Conservation (phyloP, 2,888 invertebrate genomes). For the Ditula angustiorana region DNA sequence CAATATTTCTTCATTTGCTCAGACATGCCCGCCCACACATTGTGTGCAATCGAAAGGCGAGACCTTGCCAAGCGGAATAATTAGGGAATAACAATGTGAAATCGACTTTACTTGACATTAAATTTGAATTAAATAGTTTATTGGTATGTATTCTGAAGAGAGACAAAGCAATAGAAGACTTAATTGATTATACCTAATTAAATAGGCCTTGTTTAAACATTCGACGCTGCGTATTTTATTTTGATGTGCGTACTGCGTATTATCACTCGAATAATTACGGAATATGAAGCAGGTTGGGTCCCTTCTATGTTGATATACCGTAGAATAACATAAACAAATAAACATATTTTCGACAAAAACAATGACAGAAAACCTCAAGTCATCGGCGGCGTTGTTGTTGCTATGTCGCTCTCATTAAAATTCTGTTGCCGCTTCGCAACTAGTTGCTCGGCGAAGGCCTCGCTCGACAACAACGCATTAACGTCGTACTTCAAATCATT, state of each 20-base stretch:
- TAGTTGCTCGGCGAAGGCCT: conserved; percentile 30
- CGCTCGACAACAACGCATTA: conserved; percentile 11
- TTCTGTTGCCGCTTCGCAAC: conserved; percentile 36
- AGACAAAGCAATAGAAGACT: conserved; percentile 3
- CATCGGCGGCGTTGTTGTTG: conserved; percentile 14
- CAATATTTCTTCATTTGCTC: conserved; percentile 14
- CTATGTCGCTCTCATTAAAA: conserved; percentile 39
- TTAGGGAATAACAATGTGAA: conserved; percentile 7
- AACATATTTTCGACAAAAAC: neutral
- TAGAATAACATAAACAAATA: neutral
- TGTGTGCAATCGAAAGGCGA: conserved; percentile 9
- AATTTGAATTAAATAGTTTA: neutral
- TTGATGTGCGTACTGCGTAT: neutral
- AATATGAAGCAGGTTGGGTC: neutral
- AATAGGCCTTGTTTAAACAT: neutral
- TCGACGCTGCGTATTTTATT: no score
- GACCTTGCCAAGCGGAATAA: conserved; percentile 22
- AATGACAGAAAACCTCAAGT: conserved; percentile 18
- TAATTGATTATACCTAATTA: conserved; percentile 4
- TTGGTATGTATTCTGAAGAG: neutral
- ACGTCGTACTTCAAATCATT: conserved; percentile 2
- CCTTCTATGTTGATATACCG: neutral
- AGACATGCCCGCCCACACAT: conserved; percentile 5
- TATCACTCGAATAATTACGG: neutral
- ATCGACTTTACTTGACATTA: conserved; percentile 21